A percentile compares a stretch with the other conserved stretches of the same genome.
Conservation (phyloP, 2,888 invertebrate species). For the Folsomia manolachei region DNA sequence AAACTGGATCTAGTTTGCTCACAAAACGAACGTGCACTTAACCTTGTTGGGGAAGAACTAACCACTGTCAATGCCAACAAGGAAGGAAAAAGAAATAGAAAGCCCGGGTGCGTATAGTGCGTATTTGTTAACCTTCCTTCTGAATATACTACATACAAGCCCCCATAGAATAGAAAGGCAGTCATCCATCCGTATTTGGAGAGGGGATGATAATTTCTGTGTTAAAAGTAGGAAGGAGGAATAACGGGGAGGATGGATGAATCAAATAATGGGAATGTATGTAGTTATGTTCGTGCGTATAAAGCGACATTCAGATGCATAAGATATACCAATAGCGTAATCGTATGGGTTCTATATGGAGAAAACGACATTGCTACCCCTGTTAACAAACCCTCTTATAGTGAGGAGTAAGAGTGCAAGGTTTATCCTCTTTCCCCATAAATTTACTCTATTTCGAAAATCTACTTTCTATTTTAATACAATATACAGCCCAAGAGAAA, state of each 20-base stretch:
- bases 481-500: background rate
- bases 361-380: no score
- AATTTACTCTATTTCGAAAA: background rate
- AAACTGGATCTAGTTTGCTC: background rate
- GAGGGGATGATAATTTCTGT: background rate
- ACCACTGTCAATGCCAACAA: slow-evolving; percentile 9
- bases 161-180: background rate
- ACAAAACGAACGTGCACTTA: background rate
- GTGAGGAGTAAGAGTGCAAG: no score
- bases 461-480: background rate
- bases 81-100: background rate
- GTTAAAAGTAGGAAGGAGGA: background rate
- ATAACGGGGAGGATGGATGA: no score
- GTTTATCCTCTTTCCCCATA: background rate
- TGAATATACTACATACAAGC: no score
- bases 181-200: no score
- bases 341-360: background rate
- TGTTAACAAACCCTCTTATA: no score
- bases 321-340: no score
- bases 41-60: slow-evolving; percentile 7
- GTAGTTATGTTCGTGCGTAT: no score
- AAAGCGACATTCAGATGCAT: background rate
- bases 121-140: background rate
- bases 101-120: background rate
- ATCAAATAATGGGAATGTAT: background rate